phyloP scores from a whole-genome alignment of 2,797 vertebrate genomes.

The Pseudochirops cupreus region DNA sequence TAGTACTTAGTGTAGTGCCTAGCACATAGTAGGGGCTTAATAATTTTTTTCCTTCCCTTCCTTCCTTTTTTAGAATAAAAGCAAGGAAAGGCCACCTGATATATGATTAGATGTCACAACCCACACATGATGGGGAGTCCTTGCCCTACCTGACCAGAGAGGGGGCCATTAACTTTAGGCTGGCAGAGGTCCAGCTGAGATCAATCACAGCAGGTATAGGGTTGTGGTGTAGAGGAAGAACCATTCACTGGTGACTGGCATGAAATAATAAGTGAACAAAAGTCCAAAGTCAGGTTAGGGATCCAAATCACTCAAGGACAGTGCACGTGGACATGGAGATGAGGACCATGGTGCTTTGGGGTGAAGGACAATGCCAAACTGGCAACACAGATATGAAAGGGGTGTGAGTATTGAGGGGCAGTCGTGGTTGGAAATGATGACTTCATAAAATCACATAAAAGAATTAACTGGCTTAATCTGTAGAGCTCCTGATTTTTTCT shows the following conservation, averaged over 20 bases:
- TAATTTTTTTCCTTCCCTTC: background rate
- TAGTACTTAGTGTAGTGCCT: background rate
- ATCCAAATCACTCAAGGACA: background rate
- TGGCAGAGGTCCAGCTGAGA: no score
- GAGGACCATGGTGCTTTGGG: background rate
- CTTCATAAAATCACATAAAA: background rate
- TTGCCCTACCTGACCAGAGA: no score
- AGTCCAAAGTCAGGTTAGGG: background rate
- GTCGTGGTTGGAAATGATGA: background rate
- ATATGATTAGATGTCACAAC: background rate
- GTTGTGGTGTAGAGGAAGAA: background rate
- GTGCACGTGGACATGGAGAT: background rate
- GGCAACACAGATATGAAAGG: background rate
- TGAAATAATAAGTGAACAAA: background rate
- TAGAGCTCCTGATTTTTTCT: background rate
- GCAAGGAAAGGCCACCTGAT: conserved; percentile 1
- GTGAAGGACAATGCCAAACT: background rate
- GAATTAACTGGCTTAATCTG: background rate
- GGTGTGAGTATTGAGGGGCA: background rate
- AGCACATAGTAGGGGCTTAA: background rate
- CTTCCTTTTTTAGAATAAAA: background rate
- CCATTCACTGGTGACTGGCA: background rate
- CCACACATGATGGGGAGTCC: background rate
- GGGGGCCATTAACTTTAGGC: no score
- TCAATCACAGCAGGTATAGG: background rate